A percentile compares a stretch with the other conserved stretches of the same genome.
Conservation (phyloP, 2,888 invertebrate genomes). For the Ypsolopha scabrella region DNA sequence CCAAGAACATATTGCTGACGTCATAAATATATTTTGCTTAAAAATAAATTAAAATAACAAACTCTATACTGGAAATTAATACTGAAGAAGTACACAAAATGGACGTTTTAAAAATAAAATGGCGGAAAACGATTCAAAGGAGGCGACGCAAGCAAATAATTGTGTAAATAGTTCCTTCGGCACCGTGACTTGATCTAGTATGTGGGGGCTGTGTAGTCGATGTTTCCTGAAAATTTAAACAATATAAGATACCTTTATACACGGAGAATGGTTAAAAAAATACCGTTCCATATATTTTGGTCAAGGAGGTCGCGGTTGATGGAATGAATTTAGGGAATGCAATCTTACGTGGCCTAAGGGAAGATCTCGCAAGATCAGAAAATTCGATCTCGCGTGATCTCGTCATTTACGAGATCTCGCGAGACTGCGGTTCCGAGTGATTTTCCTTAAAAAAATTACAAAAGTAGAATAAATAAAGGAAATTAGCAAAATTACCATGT, state of each 20-base stretch:
- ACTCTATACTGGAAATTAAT: too few species aligned
- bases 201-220: constrained; percentile 80
- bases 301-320: background rate
- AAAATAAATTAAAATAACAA: background rate
- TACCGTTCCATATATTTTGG: too few species aligned
- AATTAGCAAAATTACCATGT: too few species aligned
- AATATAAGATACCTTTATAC: background rate
- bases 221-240: constrained; percentile 64
- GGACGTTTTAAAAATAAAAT: background rate
- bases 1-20: background rate
- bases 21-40: background rate
- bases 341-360: too few species aligned
- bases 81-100: background rate
- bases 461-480: too few species aligned
- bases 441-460: too few species aligned
- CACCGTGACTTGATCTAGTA: constrained; percentile 51
- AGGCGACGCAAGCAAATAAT: background rate
- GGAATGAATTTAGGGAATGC: too few species aligned
- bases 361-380: too few species aligned
- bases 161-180: background rate
- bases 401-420: too few species aligned
- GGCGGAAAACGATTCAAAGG: background rate
- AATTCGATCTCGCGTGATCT: too few species aligned
- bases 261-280: too few species aligned
- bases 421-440: too few species aligned